phyloP scores from a whole-genome alignment of 1,140 invertebrate species.

The Cheumatopsyche charites region DNA sequence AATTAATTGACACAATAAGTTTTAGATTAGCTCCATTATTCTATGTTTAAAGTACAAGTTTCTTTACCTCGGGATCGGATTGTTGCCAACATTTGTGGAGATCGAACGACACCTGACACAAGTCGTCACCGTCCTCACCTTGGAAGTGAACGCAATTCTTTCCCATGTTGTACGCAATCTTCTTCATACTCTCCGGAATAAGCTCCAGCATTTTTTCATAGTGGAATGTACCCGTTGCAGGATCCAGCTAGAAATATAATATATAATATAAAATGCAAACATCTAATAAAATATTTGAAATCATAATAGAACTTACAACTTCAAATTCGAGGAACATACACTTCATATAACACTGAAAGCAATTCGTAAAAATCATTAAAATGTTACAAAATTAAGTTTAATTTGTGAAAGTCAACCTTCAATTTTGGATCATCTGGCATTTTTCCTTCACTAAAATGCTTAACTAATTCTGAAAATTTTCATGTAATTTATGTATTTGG shows the following conservation, averaged over 20 bases:
- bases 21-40: neutral
- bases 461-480: slow-evolving; percentile 45
- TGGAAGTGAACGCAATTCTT: slow-evolving; percentile 49
- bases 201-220: slow-evolving; percentile 49
- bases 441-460: slow-evolving; percentile 48
- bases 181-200: slow-evolving; percentile 49
- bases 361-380: no score
- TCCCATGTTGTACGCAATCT: slow-evolving; percentile 50
- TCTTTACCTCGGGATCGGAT: slow-evolving; percentile 48
- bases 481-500: neutral
- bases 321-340: slow-evolving; percentile 50
- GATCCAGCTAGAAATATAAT: slow-evolving; percentile 43
- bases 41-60: neutral
- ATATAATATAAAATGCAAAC: neutral
- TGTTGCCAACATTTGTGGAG: slow-evolving; percentile 50
- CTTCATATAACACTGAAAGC: slow-evolving; percentile 51
- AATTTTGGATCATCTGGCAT: slow-evolving; percentile 48
- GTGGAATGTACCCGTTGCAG: slow-evolving; percentile 44
- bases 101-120: slow-evolving; percentile 49
- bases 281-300: slow-evolving; percentile 20
- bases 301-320: slow-evolving; percentile 44
- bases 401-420: slow-evolving; percentile 40
- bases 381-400: neutral
- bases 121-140: slow-evolving; percentile 47
- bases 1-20: neutral